Evolutionary conservation across 1,140 invertebrate species (phyloP), one percentile per base, ranked within the genome.

Genomic region (Lasioglossum albipes): DNA sequence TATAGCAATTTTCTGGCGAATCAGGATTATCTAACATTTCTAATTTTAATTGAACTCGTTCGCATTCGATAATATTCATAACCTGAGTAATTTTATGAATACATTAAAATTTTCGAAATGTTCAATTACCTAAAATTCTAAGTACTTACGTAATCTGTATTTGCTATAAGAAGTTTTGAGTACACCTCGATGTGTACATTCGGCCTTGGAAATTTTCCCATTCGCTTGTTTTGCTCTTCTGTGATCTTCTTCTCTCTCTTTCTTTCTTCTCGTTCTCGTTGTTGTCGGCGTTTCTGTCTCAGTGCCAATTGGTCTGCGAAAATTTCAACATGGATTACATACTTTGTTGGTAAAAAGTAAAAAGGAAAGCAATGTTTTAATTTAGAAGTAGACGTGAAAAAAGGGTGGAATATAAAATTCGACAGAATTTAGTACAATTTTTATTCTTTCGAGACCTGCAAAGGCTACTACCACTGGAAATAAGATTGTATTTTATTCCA

Each of bases 1-100:
- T 96, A 89, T 98, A 99, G 87, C 96, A 95, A 52, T 95, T 94
- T 93, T 98, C 98, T 3, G 97, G 96, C 82, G 95, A 96, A 84
- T 97, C 95, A 78, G 96, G 94, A 89, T 96, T 95, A 79, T 96
- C 95, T 27, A 93, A 93, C 72, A 96, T 90, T 89, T 96, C 95
- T 18, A 91, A 77, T 81, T 94, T 88, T 57, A 99, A 93, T 89
- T 97, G 96, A 7, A 83, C 87, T 61, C 94, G 94, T 92, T 99
- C 98, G 70, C 95, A 93, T 68, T 95, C 93, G 75, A 98, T 95
- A 54, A 99, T 96, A 27, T 93, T 80, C 61, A 95, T 88, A 22
- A 96, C 94, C 91, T 95, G 67, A 71, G 61, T 1, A 67, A 81
- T 59, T 64, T 74, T 18, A 66, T 62, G 12, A 45, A 5, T 54